Conservation (phyloP, 2,113 vertebrate species). For the Cichladusa arquata region DNA sequence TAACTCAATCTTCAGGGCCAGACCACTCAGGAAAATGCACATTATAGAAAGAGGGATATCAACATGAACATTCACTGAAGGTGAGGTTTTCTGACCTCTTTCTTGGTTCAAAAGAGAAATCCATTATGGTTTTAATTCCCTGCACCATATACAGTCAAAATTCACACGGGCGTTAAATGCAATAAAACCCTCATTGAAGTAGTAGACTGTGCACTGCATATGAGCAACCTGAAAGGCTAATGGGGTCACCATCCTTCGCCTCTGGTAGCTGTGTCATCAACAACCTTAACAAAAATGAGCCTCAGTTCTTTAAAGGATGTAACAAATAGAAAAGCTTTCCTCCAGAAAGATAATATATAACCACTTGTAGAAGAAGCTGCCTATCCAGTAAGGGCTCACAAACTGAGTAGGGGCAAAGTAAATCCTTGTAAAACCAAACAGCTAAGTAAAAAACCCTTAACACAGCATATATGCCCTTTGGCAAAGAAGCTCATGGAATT, state of each 20-base stretch:
- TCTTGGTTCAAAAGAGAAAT: constrained; percentile 33
- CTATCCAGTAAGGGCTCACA: neutral
- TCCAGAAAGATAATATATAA: neutral
- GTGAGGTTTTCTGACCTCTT: neutral
- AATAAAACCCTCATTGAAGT: neutral
- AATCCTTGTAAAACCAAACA: neutral
- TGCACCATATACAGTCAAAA: neutral
- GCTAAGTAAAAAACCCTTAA: neutral
- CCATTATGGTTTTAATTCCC: constrained; percentile 25
- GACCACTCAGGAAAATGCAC: neutral
- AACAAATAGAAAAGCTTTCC: constrained; percentile 15
- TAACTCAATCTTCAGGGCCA: neutral
- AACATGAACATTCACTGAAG: neutral
- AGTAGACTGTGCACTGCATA: neutral
- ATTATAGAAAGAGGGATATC: neutral
- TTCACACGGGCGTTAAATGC: constrained; percentile 7
- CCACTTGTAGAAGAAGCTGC: neutral
- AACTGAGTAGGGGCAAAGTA: neutral
- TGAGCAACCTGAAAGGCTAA: constrained; percentile 38
- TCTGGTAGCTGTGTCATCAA: neutral
- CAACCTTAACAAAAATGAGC: neutral
- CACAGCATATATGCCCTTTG: neutral
- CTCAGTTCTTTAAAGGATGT: neutral
- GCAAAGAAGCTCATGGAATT: neutral
- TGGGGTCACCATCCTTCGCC: neutral